phyloP scores from a whole-genome alignment of 1,140 invertebrate genomes.

The Lethrus apterus region DNA sequence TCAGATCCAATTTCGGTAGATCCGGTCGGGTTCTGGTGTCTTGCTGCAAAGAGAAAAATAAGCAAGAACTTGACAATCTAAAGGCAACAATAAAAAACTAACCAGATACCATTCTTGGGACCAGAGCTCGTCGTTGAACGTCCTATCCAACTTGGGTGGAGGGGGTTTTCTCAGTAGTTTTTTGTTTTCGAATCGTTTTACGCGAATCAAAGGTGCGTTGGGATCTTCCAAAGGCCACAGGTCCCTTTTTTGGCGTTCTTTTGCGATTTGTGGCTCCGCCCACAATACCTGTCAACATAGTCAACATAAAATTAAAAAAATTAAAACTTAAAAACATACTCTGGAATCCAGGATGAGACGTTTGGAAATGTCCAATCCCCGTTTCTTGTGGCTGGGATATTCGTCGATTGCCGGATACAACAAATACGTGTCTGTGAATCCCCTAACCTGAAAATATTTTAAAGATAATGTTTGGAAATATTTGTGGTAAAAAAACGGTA shows the following conservation, averaged over 20 bases:
- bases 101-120: constrained; percentile 89
- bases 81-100: constrained; percentile 39
- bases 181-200: constrained; percentile 18
- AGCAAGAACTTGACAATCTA: background rate
- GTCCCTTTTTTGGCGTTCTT: constrained; percentile 57
- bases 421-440: constrained; percentile 52
- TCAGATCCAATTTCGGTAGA: constrained; percentile 63
- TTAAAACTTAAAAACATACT: constrained; percentile 32
- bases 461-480: no score
- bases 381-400: constrained; percentile 37
- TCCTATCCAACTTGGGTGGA: constrained; percentile 18
- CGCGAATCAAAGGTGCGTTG: constrained; percentile 22
- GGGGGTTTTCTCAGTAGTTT: constrained; percentile 13
- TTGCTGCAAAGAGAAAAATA: constrained; percentile 46
- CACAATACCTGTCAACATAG: constrained; percentile 51
- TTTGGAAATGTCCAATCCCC: constrained; percentile 31
- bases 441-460: constrained; percentile 43
- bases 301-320: constrained; percentile 13
- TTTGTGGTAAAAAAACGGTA: no score
- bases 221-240: constrained; percentile 35
- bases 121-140: constrained; percentile 84
- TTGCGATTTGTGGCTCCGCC: constrained; percentile 60
- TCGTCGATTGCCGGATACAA: constrained; percentile 43
- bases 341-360: constrained; percentile 37
- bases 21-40: constrained; percentile 51